Base-by-base conservation (phyloP, 2,888 invertebrate species). In the Trichacis sp. region DNA sequence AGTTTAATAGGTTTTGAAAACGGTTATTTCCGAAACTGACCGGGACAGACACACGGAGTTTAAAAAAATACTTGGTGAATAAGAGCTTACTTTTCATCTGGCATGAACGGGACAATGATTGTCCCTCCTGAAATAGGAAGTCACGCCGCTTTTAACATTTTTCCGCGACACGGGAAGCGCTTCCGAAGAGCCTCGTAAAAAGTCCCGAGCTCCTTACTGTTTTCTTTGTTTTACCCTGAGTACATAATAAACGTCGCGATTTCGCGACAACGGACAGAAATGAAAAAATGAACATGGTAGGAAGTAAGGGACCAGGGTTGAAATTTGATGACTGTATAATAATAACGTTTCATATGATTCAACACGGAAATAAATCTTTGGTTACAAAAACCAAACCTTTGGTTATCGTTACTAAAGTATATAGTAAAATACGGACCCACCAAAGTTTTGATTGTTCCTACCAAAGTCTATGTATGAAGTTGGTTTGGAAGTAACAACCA, bases 161-260 rank as follows among this genome's bases (percentile, higher is more conserved):
- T 55, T 69, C 69, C 69, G 62, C 62, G 53, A 52, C 57, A 54
- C 57, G 54, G 24, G 8, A 24, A 8, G 71, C 64, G 56, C 62
- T 63, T 47, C 51, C 42, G 53, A 42, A 36, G 42, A 49, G 57
- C 29, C 20, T 60, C 57, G 64, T 67, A 61, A 66, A 66, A 71
- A 60, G 57, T 5, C 46, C 43, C 19, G 46, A 29, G 48, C 56
- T 47, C 42, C 53, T 62, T 24, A 50, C 54, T 51, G 58, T 49
- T 52, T 63, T 57, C 68, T 72, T 74, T 76, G 73, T 74, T 71
- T 69, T 54, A 46, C 20, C 42, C 20, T 24, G 60, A 64, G 71
- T 77, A 77, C 79, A 79, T 79, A 79, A 78, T 76, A 79, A 77
- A 77, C 70, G 70, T 71, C 76, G 42, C 53, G 38, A 50, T 60